Percentiles rank a stretch among this genome's conserved stretches.
Conservation (phyloP, 2,797 vertebrate species). For the Sebastes vulpes region DNA sequence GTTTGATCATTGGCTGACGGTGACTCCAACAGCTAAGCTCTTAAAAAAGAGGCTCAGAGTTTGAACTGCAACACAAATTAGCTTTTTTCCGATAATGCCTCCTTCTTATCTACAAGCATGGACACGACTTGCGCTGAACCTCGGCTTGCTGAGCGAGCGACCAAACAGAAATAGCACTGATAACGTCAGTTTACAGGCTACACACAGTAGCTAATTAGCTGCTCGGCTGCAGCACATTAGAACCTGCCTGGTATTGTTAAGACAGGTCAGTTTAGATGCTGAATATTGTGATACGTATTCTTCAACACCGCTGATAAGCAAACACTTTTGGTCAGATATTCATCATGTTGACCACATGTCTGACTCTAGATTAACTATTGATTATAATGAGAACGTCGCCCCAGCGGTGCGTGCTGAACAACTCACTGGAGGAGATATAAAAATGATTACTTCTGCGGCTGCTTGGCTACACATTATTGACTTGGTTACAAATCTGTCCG, state of each 20-base stretch:
- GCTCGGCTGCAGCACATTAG: neutral
- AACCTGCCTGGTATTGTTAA: neutral
- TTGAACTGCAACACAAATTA: neutral
- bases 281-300: neutral
- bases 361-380: slow-evolving; percentile 50
- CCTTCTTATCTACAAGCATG: neutral
- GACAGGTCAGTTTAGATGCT: neutral
- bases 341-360: slow-evolving; percentile 42
- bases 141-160: neutral
- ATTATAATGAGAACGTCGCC: slow-evolving; percentile 18
- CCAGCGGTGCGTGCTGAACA: neutral
- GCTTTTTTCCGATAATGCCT: neutral
- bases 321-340: slow-evolving; percentile 16
- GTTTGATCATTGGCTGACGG: neutral
- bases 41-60: neutral
- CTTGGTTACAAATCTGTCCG: slow-evolving; percentile 36
- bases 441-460: slow-evolving; percentile 22
- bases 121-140: neutral
- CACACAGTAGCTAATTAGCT: neutral
- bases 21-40: neutral
- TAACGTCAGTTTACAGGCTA: neutral
- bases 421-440: slow-evolving; percentile 14
- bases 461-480: slow-evolving; percentile 39
- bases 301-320: neutral
- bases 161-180: neutral